Evolutionary conservation across 2,113 vertebrate species (phyloP), one percentile per base, ranked within the genome.

Genomic region (Ammospiza caudacuta): DNA sequence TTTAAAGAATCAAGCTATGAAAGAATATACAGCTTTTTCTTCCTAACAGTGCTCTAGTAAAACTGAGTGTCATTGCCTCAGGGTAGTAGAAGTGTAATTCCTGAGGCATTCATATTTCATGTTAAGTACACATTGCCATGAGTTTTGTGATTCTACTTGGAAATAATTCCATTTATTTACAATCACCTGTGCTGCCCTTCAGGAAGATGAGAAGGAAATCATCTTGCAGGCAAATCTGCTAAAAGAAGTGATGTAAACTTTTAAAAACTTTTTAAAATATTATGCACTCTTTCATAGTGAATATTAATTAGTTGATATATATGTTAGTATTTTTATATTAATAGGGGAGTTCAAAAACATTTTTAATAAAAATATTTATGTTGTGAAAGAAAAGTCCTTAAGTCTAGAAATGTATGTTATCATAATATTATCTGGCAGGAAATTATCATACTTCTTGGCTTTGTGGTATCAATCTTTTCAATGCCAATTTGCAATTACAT

Each of bases 1-100:
- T 58, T 88, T 90, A 96, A 96, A 95, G 57, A 37, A 92, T 92
- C 78, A 86, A 46, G 74, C 31, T 64, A 75, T 90, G 77, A 64
- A 92, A 90, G 76, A 70, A 57, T 94, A 55, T 57, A 82, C 61
- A 80, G 14, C 15, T 72, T 95, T 95, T 27, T 89, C 22, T 92
- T 92, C 43, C 25, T 94, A 59, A 89, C 15, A 74, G 46, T 74
- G 47, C 21, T 55, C 21, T 49, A 66, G 78, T 87, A 93, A 81
- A 94, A 86, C 22, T 59, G 41, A 92, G 69, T 67, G 79, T 72
- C 23, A 16, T 25, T 89, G 89, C 75, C 89, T 86, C 67, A 85
- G 49, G 78, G 70, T 33, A 85, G 58, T 44, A 84, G 46, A 62
- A 94, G 54, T 68, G 33, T 83, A 87, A 91, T 67, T 82, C 43